Conservation (phyloP, 2,888 invertebrate genomes). For the Tanypteryx hageni region DNA sequence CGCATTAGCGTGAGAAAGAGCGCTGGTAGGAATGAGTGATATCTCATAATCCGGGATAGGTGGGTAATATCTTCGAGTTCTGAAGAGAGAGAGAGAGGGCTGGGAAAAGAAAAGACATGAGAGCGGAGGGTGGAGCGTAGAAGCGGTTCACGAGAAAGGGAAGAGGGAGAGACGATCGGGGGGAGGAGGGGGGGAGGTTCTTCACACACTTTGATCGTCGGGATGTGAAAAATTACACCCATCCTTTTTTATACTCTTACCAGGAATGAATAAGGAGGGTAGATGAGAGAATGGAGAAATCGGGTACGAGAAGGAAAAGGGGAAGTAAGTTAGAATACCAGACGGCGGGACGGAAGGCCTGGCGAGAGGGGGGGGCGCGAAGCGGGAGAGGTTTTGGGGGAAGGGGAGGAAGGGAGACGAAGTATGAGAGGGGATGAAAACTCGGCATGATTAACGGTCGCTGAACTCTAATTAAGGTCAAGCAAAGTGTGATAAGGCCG, state of each 20-base stretch:
- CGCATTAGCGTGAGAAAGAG: not conserved
- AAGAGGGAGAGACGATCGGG: not conserved
- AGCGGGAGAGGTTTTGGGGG: not conserved
- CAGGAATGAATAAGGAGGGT: not conserved
- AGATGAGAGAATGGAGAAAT: not conserved
- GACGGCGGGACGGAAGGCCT: too few species aligned
- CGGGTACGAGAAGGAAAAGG: too few species aligned
- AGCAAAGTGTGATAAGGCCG: conserved; percentile 14
- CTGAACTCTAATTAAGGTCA: conserved; percentile 60
- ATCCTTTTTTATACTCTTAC: not conserved
- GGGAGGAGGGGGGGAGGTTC: not conserved
- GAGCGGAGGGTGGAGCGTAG: not conserved
- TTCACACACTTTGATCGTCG: too few species aligned
- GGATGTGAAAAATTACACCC: not conserved
- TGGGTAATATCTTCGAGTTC: conserved; percentile 8
- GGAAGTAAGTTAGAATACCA: too few species aligned
- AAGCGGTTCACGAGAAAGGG: too few species aligned
- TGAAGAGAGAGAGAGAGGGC: not conserved
- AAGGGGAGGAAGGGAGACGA: not conserved
- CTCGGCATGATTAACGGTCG: conserved; percentile 30
- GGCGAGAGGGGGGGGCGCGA: not conserved
- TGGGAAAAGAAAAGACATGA: not conserved
- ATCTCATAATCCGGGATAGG: not conserved
- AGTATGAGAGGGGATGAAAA: conserved; percentile 37
- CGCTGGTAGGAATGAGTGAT: not conserved